phyloP scores from a whole-genome alignment of 2,888 invertebrate species.

The Lasioglossum pauxillum region DNA sequence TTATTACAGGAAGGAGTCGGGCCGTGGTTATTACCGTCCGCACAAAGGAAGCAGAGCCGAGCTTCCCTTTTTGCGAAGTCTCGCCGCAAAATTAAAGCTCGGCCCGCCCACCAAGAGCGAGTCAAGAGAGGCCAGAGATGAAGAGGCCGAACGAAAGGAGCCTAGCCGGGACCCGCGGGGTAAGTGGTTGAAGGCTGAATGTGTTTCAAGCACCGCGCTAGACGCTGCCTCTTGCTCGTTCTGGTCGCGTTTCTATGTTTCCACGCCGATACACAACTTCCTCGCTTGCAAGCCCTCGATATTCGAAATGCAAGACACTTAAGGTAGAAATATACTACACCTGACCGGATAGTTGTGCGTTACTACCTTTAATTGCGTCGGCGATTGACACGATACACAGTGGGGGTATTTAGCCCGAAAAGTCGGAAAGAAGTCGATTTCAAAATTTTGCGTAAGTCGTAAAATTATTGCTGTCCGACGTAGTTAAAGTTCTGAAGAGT shows the following conservation, averaged over 20 bases:
- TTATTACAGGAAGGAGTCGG: slow-evolving; percentile 62
- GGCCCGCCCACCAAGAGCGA: slow-evolving; percentile 53
- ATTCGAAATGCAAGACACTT: neutral
- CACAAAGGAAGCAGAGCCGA: slow-evolving; percentile 50
- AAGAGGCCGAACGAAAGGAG: slow-evolving; percentile 19
- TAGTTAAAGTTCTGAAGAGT: too few relatives aligned
- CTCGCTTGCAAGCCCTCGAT: neutral
- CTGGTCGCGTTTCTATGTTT: slow-evolving; percentile 3
- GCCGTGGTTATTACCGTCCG: slow-evolving; percentile 63
- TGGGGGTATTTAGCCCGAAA: too few relatives aligned
- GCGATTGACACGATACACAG: neutral
- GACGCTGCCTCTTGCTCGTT: slow-evolving; percentile 9
- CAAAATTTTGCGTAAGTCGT: too few relatives aligned
- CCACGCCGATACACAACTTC: neutral
- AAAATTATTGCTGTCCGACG: too few relatives aligned
- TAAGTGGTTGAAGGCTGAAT: slow-evolving; percentile 21
- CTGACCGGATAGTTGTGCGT: neutral
- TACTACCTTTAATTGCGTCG: neutral
- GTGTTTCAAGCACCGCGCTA: slow-evolving; percentile 27
- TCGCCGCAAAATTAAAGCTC: slow-evolving; percentile 72
- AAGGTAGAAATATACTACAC: neutral
- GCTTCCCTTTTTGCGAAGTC: slow-evolving; percentile 59
- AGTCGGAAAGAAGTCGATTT: too few relatives aligned
- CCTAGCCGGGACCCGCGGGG: slow-evolving; percentile 9
- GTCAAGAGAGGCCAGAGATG: slow-evolving; percentile 51